Evolutionary conservation across 2,113 vertebrate species (phyloP), one percentile per base, ranked within the genome.

Genomic region (Onychostruthus taczanowskii): DNA sequence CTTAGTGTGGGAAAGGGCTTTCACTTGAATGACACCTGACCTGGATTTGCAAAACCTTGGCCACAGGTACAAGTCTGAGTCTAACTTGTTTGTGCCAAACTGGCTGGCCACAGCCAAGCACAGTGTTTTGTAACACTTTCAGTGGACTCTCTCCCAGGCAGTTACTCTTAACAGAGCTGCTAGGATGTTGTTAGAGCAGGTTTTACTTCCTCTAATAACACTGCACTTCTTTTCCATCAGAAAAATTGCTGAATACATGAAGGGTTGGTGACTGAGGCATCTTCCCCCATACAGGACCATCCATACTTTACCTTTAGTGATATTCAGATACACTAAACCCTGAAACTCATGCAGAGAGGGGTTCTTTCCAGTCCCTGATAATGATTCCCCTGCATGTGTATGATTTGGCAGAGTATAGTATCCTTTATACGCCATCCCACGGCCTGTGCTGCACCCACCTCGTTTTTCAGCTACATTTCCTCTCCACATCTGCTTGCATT

Each of bases 1-100:
- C 74, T 85, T 22, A 46, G 39, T 8, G 7, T 2, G 12, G 49
- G 46, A 89, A 78, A 87, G 44, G 87, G 47, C 67, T 95, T 89
- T 50, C 0, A 1, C 63, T 52, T 69, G 46, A 82, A 1, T 79
- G 70, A 68, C 11, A 35, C 39, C 63, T 83, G 87, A 83, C 74
- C 91, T 87, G 91, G 69, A 79, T 89, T 95, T 87, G 41, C 39
- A 90, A 77, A 94, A 55, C 41, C 35, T 72, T 93, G 84, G 91
- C 82, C 79, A 30, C 28, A 73, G 66, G 63, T 64, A 19, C 58
- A 73, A 66, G 43, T 53, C 56, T 68, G 59, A 84, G 23, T 84
- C 67, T 56, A 41, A 69, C 6, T 9, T 2, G 1, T 10, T 35
- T 28, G 26, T 56, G 66, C 89, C 87, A 85, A 73, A 89, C 67